phyloP scores from a whole-genome alignment of 2,113 vertebrate genomes.

The Caranx melampygus region DNA sequence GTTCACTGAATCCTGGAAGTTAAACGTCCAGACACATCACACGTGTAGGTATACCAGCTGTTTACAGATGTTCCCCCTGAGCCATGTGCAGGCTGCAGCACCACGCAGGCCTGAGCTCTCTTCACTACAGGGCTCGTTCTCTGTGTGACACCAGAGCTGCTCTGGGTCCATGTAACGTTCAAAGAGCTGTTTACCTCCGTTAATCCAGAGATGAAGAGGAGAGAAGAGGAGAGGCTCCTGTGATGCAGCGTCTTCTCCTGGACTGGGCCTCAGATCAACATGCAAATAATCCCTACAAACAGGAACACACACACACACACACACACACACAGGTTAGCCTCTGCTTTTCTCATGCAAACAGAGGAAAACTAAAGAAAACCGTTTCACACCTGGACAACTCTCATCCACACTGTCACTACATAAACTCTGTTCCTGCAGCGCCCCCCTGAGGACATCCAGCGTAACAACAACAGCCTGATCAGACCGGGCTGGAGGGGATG shows the following conservation, averaged over 20 bases:
- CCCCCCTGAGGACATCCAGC: slow-evolving; percentile 20
- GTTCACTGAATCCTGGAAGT: not conserved
- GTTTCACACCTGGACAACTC: too few species aligned
- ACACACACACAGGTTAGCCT: slow-evolving; percentile 42
- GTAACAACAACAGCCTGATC: slow-evolving; percentile 32
- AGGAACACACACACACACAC: slow-evolving; percentile 47
- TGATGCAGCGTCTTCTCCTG: slow-evolving; percentile 14
- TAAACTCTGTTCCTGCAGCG: not conserved
- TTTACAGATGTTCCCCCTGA: too few species aligned
- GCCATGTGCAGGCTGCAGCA: not conserved
- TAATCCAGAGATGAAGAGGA: slow-evolving; percentile 78
- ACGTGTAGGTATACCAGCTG: too few species aligned
- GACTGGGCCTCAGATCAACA: slow-evolving; percentile 12
- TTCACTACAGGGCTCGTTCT: slow-evolving; percentile 19
- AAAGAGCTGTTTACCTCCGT: slow-evolving; percentile 67
- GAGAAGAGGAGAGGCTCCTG: slow-evolving; percentile 50
- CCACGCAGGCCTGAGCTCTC: too few species aligned
- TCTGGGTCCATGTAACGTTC: slow-evolving; percentile 70
- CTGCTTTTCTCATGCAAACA: slow-evolving; percentile 12
- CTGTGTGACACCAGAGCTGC: slow-evolving; percentile 49
- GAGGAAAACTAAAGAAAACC: not conserved
- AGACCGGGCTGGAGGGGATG: too few species aligned
- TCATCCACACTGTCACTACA: not conserved
- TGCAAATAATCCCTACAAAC: slow-evolving; percentile 67
- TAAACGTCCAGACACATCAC: too few species aligned